Percentiles rank a stretch among this genome's conserved stretches.
Evolutionary conservation across 37 sponge, comb jelly and placozoan genomes (phyloP).

Genomic region (Petrosia ficiformis): DNA sequence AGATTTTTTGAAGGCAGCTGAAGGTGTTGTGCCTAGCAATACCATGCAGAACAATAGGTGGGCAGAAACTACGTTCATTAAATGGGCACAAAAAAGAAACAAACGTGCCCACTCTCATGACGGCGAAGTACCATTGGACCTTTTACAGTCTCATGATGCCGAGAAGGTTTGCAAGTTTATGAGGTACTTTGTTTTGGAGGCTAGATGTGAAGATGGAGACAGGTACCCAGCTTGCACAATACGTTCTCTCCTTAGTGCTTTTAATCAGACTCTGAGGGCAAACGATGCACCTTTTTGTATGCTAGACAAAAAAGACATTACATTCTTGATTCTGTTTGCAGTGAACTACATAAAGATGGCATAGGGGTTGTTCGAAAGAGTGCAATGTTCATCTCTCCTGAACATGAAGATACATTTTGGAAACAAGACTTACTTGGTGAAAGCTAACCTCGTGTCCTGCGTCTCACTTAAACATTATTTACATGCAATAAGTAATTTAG

Average conservation of each 20-base stretch:
- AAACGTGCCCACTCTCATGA: background rate
- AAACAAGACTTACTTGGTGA: constrained; percentile 21
- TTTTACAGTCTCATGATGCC: constrained; percentile 15
- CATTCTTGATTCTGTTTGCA: constrained; percentile 10
- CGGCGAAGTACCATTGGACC: background rate
- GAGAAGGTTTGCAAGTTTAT: constrained; percentile 16
- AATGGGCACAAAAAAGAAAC: constrained; percentile 3
- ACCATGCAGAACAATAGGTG: too few relatives aligned
- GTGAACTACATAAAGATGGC: constrained; percentile 26
- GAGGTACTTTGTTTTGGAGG: constrained; percentile 8
- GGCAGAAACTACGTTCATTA: constrained; percentile 1
- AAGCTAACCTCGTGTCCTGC: too few relatives aligned
- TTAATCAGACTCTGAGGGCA: constrained; percentile 9
- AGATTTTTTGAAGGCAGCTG: too few relatives aligned
- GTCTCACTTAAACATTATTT: too few relatives aligned
- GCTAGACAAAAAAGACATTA: constrained; percentile 7
- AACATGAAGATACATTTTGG: constrained; percentile 26
- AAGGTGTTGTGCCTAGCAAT: too few relatives aligned
- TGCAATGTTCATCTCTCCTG: constrained; percentile 17
- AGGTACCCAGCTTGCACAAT: constrained; percentile 14
- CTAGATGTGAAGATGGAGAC: constrained; percentile 8
- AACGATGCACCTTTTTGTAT: constrained; percentile 18
- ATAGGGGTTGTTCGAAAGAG: constrained; percentile 21
- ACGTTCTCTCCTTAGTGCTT: constrained; percentile 19
- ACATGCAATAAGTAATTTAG: too few relatives aligned